Evolutionary conservation across 2,888 invertebrate genomes (phyloP).

Genomic region (Cinara cedri): DNA sequence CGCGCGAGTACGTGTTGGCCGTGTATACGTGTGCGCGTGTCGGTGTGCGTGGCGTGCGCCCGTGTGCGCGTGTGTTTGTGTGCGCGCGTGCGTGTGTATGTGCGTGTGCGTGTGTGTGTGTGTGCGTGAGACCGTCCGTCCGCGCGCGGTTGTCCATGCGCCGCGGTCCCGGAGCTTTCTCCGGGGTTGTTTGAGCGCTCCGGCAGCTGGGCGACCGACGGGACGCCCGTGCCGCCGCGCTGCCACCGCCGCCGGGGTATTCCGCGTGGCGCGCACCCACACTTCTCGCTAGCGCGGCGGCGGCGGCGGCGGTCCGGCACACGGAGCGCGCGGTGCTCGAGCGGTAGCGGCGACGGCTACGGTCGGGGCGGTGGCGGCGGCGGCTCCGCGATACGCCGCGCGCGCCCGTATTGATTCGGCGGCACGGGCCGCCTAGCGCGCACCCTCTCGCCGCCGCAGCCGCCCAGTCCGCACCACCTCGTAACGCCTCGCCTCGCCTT

Average conservation of each 20-base stretch:
- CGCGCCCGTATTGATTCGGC: slow-evolving; percentile 9
- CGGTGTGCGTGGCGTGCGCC: slow-evolving; percentile 51
- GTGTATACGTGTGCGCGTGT: not conserved
- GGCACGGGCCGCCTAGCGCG: not conserved
- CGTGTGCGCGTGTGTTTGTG: slow-evolving; percentile 56
- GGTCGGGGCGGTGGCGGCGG: not conserved
- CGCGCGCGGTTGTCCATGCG: slow-evolving; percentile 35
- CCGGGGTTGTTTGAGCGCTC: slow-evolving; percentile 57
- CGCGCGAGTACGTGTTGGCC: slow-evolving; percentile 44
- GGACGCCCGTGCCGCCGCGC: slow-evolving; percentile 22
- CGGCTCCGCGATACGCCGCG: not conserved
- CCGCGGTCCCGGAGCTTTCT: slow-evolving; percentile 54
- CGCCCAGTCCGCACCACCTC: slow-evolving; percentile 3
- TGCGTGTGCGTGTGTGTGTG: slow-evolving; percentile 58
- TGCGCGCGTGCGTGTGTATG: slow-evolving; percentile 36
- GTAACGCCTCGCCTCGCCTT: slow-evolving; percentile 15
- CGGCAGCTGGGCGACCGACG: slow-evolving; percentile 54
- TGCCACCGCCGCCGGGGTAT: slow-evolving; percentile 28
- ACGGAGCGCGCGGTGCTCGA: slow-evolving; percentile 8
- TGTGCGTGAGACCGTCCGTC: not conserved
- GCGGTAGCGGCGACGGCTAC: slow-evolving; percentile 34
- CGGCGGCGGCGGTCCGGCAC: slow-evolving; percentile 15
- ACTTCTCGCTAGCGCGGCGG: not conserved
- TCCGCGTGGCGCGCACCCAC: slow-evolving; percentile 48
- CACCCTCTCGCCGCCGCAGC: not conserved